Percentiles rank a stretch among this genome's conserved stretches.
phyloP scores from a whole-genome alignment of 2,797 vertebrate species.

The Pteropus rufus region DNA sequence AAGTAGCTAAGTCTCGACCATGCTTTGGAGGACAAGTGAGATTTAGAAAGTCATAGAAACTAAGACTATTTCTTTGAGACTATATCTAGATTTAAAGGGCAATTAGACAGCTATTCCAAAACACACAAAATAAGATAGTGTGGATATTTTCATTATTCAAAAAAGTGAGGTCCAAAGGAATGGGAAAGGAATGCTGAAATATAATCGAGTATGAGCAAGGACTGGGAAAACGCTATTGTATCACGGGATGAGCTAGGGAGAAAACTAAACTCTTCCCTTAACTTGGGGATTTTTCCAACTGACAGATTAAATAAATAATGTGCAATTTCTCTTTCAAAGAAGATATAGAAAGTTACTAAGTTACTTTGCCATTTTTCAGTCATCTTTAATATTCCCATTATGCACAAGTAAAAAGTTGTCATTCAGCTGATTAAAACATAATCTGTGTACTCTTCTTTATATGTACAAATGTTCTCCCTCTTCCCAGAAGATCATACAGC shows the following conservation, averaged over 20 bases:
- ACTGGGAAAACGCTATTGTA: not conserved
- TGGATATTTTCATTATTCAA: not conserved
- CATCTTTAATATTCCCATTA: not conserved
- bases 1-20: not conserved
- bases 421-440: not conserved
- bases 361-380: not conserved
- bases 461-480: not conserved
- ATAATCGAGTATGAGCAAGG: not conserved
- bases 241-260: not conserved
- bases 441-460: not conserved
- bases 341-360: not conserved
- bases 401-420: not conserved
- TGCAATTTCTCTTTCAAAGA: not conserved
- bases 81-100: not conserved
- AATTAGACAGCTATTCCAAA: not conserved
- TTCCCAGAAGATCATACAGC: not conserved
- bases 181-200: not conserved
- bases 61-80: not conserved
- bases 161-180: not conserved
- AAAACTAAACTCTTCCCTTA: slow-evolving; percentile 10
- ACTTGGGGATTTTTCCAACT: not conserved
- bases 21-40: not conserved
- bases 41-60: not conserved
- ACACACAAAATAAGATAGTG: not conserved
- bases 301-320: not conserved